Percentiles rank a stretch among this genome's conserved stretches.
Conservation (phyloP, 2,888 invertebrate genomes). For the Mesorhabditis belari region DNA sequence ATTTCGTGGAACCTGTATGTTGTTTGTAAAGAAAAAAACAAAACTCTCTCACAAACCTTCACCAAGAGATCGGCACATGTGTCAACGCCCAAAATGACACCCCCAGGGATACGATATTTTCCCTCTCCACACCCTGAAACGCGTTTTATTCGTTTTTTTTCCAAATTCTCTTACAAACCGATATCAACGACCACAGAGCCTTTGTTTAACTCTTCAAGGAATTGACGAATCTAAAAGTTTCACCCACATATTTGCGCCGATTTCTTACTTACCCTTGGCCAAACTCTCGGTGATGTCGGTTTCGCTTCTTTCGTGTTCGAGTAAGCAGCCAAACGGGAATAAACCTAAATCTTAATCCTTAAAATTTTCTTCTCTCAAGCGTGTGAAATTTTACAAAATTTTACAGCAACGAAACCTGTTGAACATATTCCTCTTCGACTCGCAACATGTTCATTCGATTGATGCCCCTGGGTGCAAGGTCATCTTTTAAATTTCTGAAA, state of each 20-base stretch:
- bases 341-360: not conserved
- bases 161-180: not conserved
- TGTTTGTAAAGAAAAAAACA: not conserved
- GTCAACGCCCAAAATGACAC: conserved; percentile 38
- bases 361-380: too few relatives aligned
- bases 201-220: not conserved
- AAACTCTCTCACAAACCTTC: conserved; percentile 9
- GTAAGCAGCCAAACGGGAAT: not conserved
- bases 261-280: not conserved
- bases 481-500: too few relatives aligned
- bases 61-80: conserved; percentile 39
- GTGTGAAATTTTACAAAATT: too few relatives aligned
- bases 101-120: conserved; percentile 32
- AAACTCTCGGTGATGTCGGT: not conserved
- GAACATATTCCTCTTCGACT: not conserved
- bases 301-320: not conserved
- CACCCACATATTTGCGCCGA: too few relatives aligned
- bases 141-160: not conserved
- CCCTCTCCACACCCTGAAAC: conserved; percentile 38
- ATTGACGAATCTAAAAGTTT: not conserved
- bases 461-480: too few relatives aligned
- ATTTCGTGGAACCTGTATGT: not conserved
- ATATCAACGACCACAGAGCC: not conserved
- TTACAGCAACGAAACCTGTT: not conserved
- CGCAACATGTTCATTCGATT: not conserved